Percentiles rank a stretch among this genome's conserved stretches.
Evolutionary conservation across 1,140 invertebrate species (phyloP).

Genomic region (Ooceraea biroi): DNA sequence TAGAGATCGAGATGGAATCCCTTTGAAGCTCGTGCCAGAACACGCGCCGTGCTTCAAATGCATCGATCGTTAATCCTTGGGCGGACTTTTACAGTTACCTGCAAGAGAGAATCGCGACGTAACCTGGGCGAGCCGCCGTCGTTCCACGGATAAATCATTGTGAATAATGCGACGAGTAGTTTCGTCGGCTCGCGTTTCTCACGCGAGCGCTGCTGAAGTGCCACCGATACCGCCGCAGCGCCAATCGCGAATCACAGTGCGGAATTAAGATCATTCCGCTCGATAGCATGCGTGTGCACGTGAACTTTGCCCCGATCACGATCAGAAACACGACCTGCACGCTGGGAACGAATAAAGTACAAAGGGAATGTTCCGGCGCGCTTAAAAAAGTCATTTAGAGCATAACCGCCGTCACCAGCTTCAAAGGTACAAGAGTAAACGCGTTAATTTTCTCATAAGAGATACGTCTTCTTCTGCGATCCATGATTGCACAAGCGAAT

Average conservation of each 20-base stretch:
- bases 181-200: slow-evolving; percentile 74
- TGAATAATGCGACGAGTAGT: slow-evolving; percentile 76
- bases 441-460: neutral
- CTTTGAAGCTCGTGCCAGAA: slow-evolving; percentile 55
- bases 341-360: slow-evolving; percentile 31
- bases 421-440: slow-evolving; percentile 9
- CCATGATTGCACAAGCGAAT: neutral
- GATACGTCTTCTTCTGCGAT: neutral
- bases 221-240: slow-evolving; percentile 38
- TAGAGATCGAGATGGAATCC: slow-evolving; percentile 53
- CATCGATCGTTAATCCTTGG: slow-evolving; percentile 57
- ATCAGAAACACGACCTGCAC: slow-evolving; percentile 18
- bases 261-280: slow-evolving; percentile 55
- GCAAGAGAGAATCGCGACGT: slow-evolving; percentile 42
- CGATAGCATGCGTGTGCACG: slow-evolving; percentile 60
- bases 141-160: slow-evolving; percentile 77
- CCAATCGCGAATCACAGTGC: slow-evolving; percentile 55
- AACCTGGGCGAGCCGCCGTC: slow-evolving; percentile 18
- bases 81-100: slow-evolving; percentile 46
- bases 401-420: slow-evolving; percentile 8
- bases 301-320: slow-evolving; percentile 34
- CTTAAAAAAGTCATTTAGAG: slow-evolving; percentile 54
- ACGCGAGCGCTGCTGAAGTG: slow-evolving; percentile 68
- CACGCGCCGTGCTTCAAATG: slow-evolving; percentile 45
- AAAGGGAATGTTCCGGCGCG: slow-evolving; percentile 32